These are phyloP conservation scores for Bombycilla garrulus DNA, from an alignment of 2,113 vertebrate genomes.

Conservation along the genomic window DNA sequence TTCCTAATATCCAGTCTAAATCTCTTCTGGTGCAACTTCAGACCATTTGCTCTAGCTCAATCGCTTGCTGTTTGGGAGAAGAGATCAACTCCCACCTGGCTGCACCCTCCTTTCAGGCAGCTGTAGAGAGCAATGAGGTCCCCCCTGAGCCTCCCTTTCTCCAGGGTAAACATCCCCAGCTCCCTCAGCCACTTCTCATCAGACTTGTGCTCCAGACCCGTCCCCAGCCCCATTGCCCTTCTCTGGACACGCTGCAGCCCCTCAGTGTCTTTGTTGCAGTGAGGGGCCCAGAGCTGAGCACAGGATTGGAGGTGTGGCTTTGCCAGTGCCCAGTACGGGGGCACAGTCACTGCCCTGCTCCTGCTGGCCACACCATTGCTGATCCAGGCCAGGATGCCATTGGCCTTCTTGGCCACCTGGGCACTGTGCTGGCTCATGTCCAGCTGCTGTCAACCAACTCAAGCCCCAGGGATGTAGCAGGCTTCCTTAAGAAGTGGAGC, in stretches of 20 bases:
- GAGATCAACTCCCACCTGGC: background rate
- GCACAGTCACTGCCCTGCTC: accelerated
- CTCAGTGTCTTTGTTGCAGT: background rate
- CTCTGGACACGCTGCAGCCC: background rate
- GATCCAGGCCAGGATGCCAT: background rate
- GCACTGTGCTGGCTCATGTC: accelerated
- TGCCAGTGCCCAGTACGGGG: accelerated
- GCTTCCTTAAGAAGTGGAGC: background rate
- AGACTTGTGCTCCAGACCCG: background rate
- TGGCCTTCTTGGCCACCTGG: background rate
- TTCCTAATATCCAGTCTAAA: background rate
- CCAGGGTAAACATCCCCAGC: background rate
- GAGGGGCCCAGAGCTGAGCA: background rate
- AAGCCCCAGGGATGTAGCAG: background rate
- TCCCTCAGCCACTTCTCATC: background rate
- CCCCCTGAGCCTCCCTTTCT: background rate
- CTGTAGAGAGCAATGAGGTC: background rate
- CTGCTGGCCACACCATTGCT: background rate
- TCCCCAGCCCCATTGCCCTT: background rate
- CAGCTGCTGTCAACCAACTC: background rate
- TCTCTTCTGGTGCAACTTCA: background rate
- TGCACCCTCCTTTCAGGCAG: background rate
- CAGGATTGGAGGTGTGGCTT: accelerated
- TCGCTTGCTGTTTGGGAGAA: background rate
- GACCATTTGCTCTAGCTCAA: background rate